phyloP scores from a whole-genome alignment of 2,888 invertebrate genomes.

The Stenodema calcarata region DNA sequence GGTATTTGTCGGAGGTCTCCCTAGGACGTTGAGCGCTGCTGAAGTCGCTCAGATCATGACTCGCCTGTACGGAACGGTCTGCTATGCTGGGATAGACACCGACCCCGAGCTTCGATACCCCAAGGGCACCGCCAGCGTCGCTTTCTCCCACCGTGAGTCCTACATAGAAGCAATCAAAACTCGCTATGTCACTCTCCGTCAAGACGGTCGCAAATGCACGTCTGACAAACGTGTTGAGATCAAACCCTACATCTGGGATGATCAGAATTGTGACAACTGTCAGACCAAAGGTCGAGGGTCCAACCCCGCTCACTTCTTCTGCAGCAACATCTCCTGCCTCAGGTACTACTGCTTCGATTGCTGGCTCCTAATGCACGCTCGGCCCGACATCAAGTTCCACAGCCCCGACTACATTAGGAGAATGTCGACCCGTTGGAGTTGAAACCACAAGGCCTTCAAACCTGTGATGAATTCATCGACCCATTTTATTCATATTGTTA shows the following conservation, averaged over 20 bases:
- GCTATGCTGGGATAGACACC: slow-evolving; percentile 99
- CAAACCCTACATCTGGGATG: slow-evolving; percentile 98
- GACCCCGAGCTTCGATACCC: slow-evolving; percentile 99
- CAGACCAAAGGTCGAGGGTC: slow-evolving; percentile 96
- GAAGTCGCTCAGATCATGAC: slow-evolving; percentile 99
- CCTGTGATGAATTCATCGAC: slow-evolving; percentile 13
- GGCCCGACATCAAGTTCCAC: slow-evolving; percentile 97
- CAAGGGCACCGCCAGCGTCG: slow-evolving; percentile 97
- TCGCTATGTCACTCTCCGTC: slow-evolving; percentile 96
- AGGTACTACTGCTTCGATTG: slow-evolving; percentile 99
- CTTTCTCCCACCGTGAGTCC: slow-evolving; percentile 98
- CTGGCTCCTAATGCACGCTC: slow-evolving; percentile 98
- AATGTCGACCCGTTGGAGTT: slow-evolving; percentile 44
- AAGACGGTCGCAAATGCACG: slow-evolving; percentile 73
- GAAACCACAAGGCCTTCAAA: neutral
- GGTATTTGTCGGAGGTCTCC: slow-evolving; percentile 98
- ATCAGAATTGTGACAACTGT: slow-evolving; percentile 99
- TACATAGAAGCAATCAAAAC: slow-evolving; percentile 99
- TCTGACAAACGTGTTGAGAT: slow-evolving; percentile 88
- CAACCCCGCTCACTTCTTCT: slow-evolving; percentile 99
- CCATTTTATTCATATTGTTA: slow-evolving; percentile 28
- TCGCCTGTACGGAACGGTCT: slow-evolving; percentile 95
- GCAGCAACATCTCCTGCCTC: slow-evolving; percentile 98
- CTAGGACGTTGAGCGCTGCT: slow-evolving; percentile 94
- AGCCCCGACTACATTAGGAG: slow-evolving; percentile 71